Base-by-base conservation (phyloP, 2,888 invertebrate species). In the Resseliella maxima region DNA sequence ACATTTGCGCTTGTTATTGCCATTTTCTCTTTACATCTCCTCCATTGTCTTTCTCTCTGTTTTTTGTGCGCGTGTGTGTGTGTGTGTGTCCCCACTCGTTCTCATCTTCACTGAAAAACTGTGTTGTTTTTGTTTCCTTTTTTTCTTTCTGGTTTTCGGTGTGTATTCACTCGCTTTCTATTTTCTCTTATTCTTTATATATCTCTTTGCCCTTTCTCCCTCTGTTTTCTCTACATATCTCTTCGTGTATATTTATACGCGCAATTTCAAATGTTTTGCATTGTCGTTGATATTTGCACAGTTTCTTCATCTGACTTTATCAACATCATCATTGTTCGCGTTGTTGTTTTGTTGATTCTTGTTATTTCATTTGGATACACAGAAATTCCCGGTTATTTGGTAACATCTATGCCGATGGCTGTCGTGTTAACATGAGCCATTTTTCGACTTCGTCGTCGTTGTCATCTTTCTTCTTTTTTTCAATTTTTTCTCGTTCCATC, bases 301-400 rank as follows among this genome's bases (percentile, higher is more conserved):
- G 35, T 31, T 3, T 31, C 31, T 72, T 72, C 72, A 24, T 31
- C 31, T 72, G 35, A 72, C 72, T 72, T 72, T 72, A 72, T 72
- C 72, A 72, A 24, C 46, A 18, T 50, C 8, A 15, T n/a, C 12
- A 24, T 72, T 31, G 72, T 72, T 41, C 18, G 50, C 24, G 27
- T 8, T 35, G 72, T 72, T 72, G 72, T 72, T 72, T 31, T 35
- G 72, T 72, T 72, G 72, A 72, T 72, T 72, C 31, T 35, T 72
- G 72, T 72, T 72, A 72, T 72, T 72, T 72, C 72, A 72, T 72
- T 72, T 72, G 31, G 35, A 72, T 72, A 72, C 72, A 72, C n/a
- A 72, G 72, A 72, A 50, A 31, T 72, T 31, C 35, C 31, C 27
- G 72, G 21, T 72, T 72, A 59, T 72, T 72, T n/a, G 72, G 72